Conservation (phyloP, 2,113 vertebrate species). For the Passer domesticus region DNA sequence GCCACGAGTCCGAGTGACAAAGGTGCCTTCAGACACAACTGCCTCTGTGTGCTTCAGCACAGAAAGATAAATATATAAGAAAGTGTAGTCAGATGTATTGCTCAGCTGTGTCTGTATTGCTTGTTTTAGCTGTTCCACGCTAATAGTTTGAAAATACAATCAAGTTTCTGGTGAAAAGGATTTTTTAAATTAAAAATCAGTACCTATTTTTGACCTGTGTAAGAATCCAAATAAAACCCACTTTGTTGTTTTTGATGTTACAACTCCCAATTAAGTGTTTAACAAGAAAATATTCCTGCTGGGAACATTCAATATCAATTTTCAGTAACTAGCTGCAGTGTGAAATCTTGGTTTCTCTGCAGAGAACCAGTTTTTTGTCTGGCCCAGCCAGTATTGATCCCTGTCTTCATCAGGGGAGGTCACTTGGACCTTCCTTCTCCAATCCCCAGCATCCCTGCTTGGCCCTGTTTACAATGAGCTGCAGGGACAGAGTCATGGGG, state of each 20-base stretch:
- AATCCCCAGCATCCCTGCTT: background rate
- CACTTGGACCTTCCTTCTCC: background rate
- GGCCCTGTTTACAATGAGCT: background rate
- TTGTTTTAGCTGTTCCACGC: background rate
- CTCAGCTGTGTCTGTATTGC: background rate
- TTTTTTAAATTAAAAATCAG: background rate
- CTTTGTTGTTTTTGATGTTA: background rate
- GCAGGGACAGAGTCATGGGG: background rate
- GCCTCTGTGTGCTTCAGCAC: background rate
- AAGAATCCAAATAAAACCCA: background rate
- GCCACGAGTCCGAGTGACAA: background rate
- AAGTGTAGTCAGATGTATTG: background rate
- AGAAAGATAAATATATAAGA: background rate
- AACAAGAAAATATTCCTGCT: background rate
- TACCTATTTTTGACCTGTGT: background rate
- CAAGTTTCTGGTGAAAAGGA: background rate
- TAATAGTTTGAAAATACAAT: background rate
- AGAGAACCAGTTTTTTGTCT: background rate
- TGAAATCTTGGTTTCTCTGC: conserved; percentile 6
- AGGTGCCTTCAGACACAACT: background rate
- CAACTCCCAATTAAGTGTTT: background rate
- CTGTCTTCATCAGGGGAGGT: background rate
- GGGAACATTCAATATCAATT: background rate
- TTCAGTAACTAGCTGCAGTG: background rate
- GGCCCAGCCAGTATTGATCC: background rate